Evolutionary conservation across 2,113 vertebrate genomes (phyloP), one percentile per base, ranked within the genome.

Genomic region (Onychostruthus taczanowskii): DNA sequence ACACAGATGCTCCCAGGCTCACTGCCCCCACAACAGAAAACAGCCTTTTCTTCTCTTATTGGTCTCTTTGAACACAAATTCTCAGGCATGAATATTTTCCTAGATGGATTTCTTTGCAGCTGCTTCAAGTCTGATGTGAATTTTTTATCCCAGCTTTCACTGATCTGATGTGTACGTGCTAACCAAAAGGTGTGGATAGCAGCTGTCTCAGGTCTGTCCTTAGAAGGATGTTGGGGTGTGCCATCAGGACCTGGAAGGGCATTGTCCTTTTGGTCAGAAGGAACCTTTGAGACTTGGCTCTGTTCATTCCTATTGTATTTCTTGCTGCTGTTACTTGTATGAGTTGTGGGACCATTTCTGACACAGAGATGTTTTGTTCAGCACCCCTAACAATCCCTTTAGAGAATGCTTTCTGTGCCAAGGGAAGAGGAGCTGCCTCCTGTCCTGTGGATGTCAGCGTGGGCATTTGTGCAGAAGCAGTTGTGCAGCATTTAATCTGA

Each of bases 321-420:
- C 58, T 80, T 93, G 63, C 23, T 87, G 41, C 35, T 64, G 22
- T 61, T 76, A 21, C 14, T 39, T 30, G 10, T 47, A 1, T 18
- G 35, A 83, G 30, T 41, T 72, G 19, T 67, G 46, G 33, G 52
- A 31, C 31, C 8, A 10, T 52, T 90, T 50, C 21, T 75, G 23
- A 49, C 49, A 24, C 10, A 33, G n/a, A 27, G 9, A 14, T 0
- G 1, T 31, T 70, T n/a, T 3, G 1, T 81, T 23, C 4, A 3
- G 35, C 44, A 12, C 22, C 16, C 12, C 43, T 76, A 11, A 64
- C 30, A 64, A 91, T 52, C 76, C 7, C 13, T 47, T 7, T 41
- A 11, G 37, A 26, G 27, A 50, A 39, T 26, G 35, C 18, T 83
- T 83, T 72, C 39, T 5, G 3, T 59, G 37, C 20, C 2, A 9